phyloP scores from a whole-genome alignment of 2,888 invertebrate species.

The Acrobasis repandana region DNA sequence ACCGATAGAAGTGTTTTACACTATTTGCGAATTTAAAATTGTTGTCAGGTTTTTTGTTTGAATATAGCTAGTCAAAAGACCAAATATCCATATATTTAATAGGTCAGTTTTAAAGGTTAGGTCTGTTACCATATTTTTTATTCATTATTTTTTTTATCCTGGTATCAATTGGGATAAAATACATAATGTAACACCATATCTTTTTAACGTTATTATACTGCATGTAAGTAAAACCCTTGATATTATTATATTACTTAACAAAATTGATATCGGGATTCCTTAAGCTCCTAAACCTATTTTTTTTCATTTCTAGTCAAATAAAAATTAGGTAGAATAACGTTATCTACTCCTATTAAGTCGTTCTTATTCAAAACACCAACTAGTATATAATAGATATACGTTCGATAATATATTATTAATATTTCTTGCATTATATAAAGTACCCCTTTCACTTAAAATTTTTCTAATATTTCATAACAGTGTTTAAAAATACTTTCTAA shows the following conservation, averaged over 20 bases:
- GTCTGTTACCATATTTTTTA: too few species aligned
- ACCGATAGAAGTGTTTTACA: background rate
- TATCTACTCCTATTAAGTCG: slow-evolving; percentile 54
- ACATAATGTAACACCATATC: slow-evolving; percentile 6
- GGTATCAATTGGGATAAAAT: background rate
- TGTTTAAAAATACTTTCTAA: slow-evolving; percentile 46
- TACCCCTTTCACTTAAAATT: slow-evolving; percentile 47
- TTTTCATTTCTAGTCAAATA: slow-evolving; percentile 11
- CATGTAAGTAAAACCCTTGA: slow-evolving; percentile 5
- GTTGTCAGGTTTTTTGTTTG: background rate
- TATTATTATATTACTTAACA: background rate
- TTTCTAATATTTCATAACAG: slow-evolving; percentile 49
- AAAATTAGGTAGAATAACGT: slow-evolving; percentile 35
- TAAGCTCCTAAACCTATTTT: background rate
- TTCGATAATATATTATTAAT: slow-evolving; percentile 43
- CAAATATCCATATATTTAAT: background rate
- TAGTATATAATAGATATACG: slow-evolving; percentile 56
- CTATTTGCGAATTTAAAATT: background rate
- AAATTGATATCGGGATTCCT: slow-evolving; percentile 10
- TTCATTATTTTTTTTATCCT: background rate
- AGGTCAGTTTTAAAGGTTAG: too few species aligned
- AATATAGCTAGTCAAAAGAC: slow-evolving; percentile 12
- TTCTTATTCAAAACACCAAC: slow-evolving; percentile 74
- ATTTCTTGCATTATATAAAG: slow-evolving; percentile 47
- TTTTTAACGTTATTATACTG: background rate